These are phyloP conservation scores for Octodonta nipae DNA, from an alignment of 2,888 invertebrate genomes.

Conservation along the genomic window DNA sequence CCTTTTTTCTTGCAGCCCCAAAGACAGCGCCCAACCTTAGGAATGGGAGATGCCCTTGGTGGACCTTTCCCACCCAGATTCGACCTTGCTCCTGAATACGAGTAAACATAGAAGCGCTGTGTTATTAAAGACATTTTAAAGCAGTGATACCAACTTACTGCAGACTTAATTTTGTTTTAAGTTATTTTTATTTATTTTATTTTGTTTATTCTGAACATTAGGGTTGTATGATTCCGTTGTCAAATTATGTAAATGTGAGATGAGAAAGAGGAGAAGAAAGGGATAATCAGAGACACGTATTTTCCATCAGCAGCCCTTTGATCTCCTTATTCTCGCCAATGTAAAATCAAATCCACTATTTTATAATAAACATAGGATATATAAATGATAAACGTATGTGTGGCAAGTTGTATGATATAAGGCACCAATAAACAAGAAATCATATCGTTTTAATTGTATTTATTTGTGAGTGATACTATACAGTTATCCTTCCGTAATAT, in stretches of 20 bases:
- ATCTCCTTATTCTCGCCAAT: conserved; percentile 26
- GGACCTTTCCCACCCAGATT: conserved; percentile 88
- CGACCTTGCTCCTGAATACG: conserved; percentile 78
- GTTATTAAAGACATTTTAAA: too few species aligned
- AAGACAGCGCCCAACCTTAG: conserved; percentile 61
- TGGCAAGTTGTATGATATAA: conserved; percentile 38
- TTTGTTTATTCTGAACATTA: conserved; percentile 24
- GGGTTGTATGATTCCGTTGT: conserved; percentile 30
- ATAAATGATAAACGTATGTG: conserved; percentile 30
- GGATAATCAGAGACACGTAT: conserved; percentile 35
- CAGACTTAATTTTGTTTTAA: conserved; percentile 7
- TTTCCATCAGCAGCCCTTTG: conserved; percentile 32
- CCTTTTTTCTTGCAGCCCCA: too few species aligned
- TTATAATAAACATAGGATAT: conserved; percentile 16
- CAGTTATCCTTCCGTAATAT: too few species aligned
- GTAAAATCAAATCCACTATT: conserved; percentile 11
- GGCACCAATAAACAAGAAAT: conserved; percentile 45
- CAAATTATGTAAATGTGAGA: conserved; percentile 28
- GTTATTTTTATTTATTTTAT: conserved; percentile 27
- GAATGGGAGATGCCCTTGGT: conserved; percentile 49
- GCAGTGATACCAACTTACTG: conserved; percentile 12
- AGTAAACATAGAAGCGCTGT: conserved; percentile 46
- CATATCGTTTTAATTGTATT: conserved; percentile 54
- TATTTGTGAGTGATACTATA: too few species aligned
- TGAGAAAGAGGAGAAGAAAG: conserved; percentile 26